Evolutionary conservation across 30 jellyfish, hydroid and myxozoan species (phyloP), one percentile per base, ranked within the genome.

Genomic region (Mastigias papua): DNA sequence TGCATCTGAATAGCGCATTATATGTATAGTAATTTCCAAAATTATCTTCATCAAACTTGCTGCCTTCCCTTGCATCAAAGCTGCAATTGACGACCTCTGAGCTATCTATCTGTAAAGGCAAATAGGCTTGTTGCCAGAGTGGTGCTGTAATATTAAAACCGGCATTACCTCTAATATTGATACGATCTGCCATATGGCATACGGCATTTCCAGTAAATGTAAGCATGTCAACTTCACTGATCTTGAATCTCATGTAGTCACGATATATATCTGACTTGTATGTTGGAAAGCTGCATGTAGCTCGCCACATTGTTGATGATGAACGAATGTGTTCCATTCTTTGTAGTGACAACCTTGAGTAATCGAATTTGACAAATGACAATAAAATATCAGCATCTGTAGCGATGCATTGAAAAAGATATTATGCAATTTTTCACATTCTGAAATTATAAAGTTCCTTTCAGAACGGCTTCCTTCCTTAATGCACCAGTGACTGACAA

Each of bases 271-370:
- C 67, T 16, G 29, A 16, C 10, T 60, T 17, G 13, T 50, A 1
- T 20, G 20, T 7, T 21, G 58, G 73, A 21, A 48, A 48, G 54
- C 66, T 75, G 74, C 86, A 75, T 17, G 86, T 75, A 2, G 86
- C 75, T 75, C 86, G 64, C 86, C 86, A 75, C 2, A 19, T 23
- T 5, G 74, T 23, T 75, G 86, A 48, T 22, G 26, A 25, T 21
- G 58, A n/a, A 6, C 70, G 69, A 23, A 75, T 5, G 23, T 16
- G 51, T 29, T 48, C 35, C 86, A 75, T 50, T 75, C 74, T 46
- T 23, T 26, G 73, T 34, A 30, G 22, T 48, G 58, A 5, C 1
- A 51, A 21, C 66, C 86, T 51, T 6, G 11, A 37, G 54, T 3
- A 11, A 37, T 3, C 11, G 11, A 11, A 4, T 42, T 42, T 42